Evolutionary conservation across 2,113 vertebrate genomes (phyloP).

Genomic region (Stomatorhinus ivindoensis): DNA sequence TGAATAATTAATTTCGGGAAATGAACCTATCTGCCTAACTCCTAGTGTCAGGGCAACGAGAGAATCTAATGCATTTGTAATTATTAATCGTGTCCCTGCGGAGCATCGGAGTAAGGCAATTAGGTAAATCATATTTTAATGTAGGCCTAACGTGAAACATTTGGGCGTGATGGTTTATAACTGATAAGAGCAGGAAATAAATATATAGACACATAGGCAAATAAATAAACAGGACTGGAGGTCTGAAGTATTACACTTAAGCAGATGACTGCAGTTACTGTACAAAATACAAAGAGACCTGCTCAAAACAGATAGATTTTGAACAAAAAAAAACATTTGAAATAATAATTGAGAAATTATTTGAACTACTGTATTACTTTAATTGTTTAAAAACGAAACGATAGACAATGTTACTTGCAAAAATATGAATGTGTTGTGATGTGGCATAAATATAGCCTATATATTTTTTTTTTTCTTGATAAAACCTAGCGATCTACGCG

Average conservation of each 20-base stretch:
- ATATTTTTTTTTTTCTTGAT: background rate
- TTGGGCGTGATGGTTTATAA: background rate
- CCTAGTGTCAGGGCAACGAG: slow-evolving; percentile 8
- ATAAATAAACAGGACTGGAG: background rate
- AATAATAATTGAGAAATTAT: background rate
- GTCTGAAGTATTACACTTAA: background rate
- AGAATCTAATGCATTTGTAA: slow-evolving; percentile 24
- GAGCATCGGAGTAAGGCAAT: slow-evolving; percentile 13
- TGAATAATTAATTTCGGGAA: slow-evolving; percentile 27
- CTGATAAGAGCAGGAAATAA: background rate
- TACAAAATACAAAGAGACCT: background rate
- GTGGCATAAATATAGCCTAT: background rate
- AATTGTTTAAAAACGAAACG: background rate
- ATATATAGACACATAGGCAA: background rate
- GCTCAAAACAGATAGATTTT: background rate
- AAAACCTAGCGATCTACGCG: background rate
- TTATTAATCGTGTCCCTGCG: slow-evolving; percentile 30
- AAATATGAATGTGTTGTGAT: background rate
- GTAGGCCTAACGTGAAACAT: background rate
- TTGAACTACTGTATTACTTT: background rate
- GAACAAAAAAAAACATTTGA: no score
- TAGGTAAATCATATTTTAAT: background rate
- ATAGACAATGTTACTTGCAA: background rate
- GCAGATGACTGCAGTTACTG: background rate
- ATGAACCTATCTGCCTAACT: slow-evolving; percentile 38